These are phyloP conservation scores for Trimorus sp. DNA, from an alignment of 2,888 invertebrate species.

Conservation along the genomic window DNA sequence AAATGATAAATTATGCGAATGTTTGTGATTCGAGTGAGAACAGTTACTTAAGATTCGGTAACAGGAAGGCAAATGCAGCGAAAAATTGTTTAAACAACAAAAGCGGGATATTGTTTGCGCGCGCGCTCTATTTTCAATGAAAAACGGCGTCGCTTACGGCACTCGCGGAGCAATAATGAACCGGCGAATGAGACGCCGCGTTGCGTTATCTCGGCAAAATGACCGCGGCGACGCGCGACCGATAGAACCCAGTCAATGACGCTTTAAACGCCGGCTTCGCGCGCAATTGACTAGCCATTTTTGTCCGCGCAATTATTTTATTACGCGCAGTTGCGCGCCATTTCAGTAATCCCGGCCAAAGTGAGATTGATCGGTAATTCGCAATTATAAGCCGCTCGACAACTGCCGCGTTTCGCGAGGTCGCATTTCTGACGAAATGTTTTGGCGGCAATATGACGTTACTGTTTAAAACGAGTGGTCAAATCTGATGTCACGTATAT, in stretches of 20 bases:
- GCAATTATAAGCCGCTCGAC: not conserved
- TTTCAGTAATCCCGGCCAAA: constrained; percentile 30
- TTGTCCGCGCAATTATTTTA: constrained; percentile 35
- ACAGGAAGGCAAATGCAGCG: constrained; percentile 44
- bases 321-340: constrained; percentile 14
- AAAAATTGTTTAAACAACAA: constrained; percentile 37
- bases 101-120: constrained; percentile 26
- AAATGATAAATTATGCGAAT: not conserved
- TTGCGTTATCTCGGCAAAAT: constrained; percentile 53
- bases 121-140: constrained; percentile 30
- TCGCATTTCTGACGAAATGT: too few relatives aligned
- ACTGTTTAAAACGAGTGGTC: too few relatives aligned
- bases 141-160: constrained; percentile 36
- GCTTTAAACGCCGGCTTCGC: constrained; percentile 12
- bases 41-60: constrained; percentile 45
- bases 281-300: constrained; percentile 28
- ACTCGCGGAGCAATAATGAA: constrained; percentile 54
- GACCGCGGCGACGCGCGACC: constrained; percentile 33
- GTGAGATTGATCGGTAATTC: constrained; percentile 28
- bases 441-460: too few relatives aligned
- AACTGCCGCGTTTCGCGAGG: not conserved
- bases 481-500: too few relatives aligned
- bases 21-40: constrained; percentile 31
- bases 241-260: constrained; percentile 49
- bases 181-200: constrained; percentile 47